These are phyloP conservation scores for Otocyon megalotis DNA, from an alignment of 2,113 vertebrate genomes.

Conservation along the genomic window DNA sequence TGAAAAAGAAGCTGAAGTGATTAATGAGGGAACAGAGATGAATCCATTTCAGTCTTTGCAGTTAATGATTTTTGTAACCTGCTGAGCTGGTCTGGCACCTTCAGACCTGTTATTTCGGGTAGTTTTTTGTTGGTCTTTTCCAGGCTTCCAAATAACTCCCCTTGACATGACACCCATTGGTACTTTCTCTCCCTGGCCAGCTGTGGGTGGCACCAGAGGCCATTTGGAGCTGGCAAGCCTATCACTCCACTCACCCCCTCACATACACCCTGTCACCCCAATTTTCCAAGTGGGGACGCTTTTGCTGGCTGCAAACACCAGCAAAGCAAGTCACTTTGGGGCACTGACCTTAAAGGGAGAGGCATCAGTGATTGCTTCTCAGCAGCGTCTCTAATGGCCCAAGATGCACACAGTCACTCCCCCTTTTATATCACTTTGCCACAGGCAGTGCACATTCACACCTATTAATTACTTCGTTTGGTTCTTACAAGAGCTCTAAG, in stretches of 20 bases:
- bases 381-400: not conserved
- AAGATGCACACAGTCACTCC: not conserved
- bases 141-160: constrained; percentile 8
- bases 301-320: not conserved
- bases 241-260: too few relatives aligned
- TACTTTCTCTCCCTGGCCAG: not conserved
- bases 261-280: too few relatives aligned
- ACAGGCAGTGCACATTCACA: not conserved
- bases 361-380: not conserved
- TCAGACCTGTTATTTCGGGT: constrained; percentile 30
- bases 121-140: constrained; percentile 25
- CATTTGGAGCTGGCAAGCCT: not conserved
- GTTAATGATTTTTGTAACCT: constrained; percentile 41
- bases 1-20: constrained; percentile 11
- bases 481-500: constrained; percentile 52
- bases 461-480: constrained; percentile 65
- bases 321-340: not conserved
- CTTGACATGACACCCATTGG: not conserved
- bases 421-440: not conserved
- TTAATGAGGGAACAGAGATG: not conserved
- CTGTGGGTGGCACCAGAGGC: not conserved
- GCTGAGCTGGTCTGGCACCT: constrained; percentile 54
- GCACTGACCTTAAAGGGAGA: not conserved
- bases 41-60: not conserved
- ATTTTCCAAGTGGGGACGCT: too few relatives aligned